These are phyloP conservation scores for Ornithoptera alexandrae DNA, from an alignment of 2,888 invertebrate genomes.

Conservation along the genomic window DNA sequence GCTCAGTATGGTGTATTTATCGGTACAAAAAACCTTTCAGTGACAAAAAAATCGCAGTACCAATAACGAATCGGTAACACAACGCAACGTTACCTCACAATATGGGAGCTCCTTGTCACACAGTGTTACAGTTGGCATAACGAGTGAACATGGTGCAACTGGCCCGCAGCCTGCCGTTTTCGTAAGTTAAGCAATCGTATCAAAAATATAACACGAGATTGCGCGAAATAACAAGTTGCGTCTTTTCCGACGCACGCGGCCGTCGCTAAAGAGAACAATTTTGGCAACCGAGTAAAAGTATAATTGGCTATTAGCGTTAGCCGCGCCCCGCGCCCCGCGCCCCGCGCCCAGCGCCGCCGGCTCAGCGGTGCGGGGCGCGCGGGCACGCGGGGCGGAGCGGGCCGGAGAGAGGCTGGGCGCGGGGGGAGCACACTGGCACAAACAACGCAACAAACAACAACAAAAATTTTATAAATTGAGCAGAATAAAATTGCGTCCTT, in stretches of 20 bases:
- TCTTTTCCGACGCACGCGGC: background rate
- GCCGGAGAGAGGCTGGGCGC: no score
- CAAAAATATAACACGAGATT: no score
- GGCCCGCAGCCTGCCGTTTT: no score
- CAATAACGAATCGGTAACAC: no score
- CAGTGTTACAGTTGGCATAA: no score
- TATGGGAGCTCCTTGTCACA: no score
- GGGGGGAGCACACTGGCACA: background rate
- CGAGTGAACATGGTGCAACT: no score
- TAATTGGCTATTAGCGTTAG: conserved; percentile 50
- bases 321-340: conserved; percentile 31
- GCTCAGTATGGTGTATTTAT: no score
- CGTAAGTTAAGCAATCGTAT: no score
- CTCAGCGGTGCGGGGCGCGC: conserved; percentile 35
- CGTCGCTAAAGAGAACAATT: conserved; percentile 2
- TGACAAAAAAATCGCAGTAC: no score
- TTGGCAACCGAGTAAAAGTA: conserved; percentile 32
- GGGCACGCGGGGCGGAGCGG: conserved; percentile 12
- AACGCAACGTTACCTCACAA: no score
- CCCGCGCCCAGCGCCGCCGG: conserved; percentile 33
- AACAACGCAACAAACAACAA: background rate
- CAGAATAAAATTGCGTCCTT: background rate
- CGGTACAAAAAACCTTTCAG: no score
- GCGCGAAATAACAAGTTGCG: background rate
- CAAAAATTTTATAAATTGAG: conserved; percentile 1